phyloP scores from a whole-genome alignment of 2,113 vertebrate species.

The Choloepus hoffmanni region DNA sequence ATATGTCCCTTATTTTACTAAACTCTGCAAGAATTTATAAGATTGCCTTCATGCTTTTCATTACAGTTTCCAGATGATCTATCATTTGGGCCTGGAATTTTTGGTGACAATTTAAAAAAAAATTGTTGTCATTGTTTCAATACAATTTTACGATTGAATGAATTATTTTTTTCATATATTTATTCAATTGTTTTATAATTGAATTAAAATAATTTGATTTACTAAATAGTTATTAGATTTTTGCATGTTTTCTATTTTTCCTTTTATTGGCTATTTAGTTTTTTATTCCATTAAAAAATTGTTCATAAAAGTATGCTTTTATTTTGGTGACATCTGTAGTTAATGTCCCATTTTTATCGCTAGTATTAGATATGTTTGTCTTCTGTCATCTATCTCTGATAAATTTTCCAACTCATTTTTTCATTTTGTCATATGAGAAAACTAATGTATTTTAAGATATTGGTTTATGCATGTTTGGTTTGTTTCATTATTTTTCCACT shows the following conservation, averaged over 20 bases:
- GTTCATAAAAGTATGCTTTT: background rate
- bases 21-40: background rate
- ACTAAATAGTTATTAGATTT: background rate
- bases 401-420: background rate
- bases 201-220: background rate
- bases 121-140: background rate
- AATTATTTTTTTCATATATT: background rate
- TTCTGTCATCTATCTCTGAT: background rate
- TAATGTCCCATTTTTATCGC: background rate
- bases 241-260: background rate
- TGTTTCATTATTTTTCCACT: background rate
- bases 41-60: background rate
- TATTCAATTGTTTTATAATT: background rate
- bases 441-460: background rate
- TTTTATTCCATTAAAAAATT: background rate
- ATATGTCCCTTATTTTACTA: background rate
- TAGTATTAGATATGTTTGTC: background rate
- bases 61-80: background rate
- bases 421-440: background rate
- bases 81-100: background rate
- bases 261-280: background rate
- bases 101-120: background rate
- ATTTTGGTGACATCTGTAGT: too few species aligned
- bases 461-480: background rate
- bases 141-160: background rate